Evolutionary conservation across 2,888 invertebrate genomes (phyloP).

Genomic region (Miltochrista miniata): DNA sequence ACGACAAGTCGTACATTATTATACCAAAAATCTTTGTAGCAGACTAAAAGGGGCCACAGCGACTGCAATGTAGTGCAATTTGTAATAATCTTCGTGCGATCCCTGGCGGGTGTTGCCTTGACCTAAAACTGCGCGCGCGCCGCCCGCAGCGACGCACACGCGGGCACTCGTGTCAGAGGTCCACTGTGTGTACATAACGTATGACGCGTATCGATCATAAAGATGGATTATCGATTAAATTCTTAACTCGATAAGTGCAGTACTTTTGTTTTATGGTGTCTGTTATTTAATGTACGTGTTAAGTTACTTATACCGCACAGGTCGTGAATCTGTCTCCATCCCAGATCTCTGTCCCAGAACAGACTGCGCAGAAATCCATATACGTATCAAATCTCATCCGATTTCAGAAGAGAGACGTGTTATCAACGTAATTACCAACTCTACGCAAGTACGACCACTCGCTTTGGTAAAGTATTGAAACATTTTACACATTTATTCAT

Average conservation of each 20-base stretch:
- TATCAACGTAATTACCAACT: too few relatives aligned
- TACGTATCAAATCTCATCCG: too few relatives aligned
- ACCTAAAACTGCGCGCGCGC: constrained; percentile 71
- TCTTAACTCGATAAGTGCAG: constrained; percentile 13
- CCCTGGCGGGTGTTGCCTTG: constrained; percentile 70
- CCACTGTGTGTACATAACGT: constrained; percentile 37
- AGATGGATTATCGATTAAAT: constrained; percentile 31
- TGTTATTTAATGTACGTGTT: constrained; percentile 9
- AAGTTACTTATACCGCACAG: not conserved
- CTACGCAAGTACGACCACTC: too few relatives aligned
- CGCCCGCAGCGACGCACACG: constrained; percentile 44
- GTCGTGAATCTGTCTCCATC: not conserved
- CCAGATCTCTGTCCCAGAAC: too few relatives aligned
- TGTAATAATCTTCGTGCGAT: constrained; percentile 68
- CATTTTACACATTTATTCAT: too few relatives aligned
- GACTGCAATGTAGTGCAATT: constrained; percentile 47
- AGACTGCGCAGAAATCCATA: too few relatives aligned
- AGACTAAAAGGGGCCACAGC: constrained; percentile 29
- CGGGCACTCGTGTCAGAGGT: constrained; percentile 59
- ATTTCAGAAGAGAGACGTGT: too few relatives aligned
- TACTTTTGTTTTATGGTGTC: constrained; percentile 20
- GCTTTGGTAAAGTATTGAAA: too few relatives aligned
- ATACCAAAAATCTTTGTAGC: constrained; percentile 23
- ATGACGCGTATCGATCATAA: constrained; percentile 27
- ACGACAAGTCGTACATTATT: too few relatives aligned